Evolutionary conservation across 2,888 invertebrate genomes (phyloP).

Genomic region (Pseudoips prasinana): DNA sequence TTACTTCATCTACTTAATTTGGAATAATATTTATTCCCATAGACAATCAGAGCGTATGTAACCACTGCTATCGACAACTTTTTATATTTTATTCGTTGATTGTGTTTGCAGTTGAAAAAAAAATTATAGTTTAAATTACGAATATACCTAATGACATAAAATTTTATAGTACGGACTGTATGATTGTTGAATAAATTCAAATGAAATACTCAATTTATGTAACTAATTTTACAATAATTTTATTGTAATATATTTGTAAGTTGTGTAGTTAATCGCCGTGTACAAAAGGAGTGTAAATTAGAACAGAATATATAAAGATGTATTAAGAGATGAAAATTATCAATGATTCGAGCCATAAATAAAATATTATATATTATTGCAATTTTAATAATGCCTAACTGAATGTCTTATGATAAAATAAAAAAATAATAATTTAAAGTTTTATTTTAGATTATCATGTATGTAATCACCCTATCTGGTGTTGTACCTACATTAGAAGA

Average conservation of each 20-base stretch:
- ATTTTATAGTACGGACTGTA: conserved; percentile 20
- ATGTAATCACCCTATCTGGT: conserved; percentile 62
- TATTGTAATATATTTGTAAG: conserved; percentile 33
- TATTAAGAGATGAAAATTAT: conserved; percentile 41
- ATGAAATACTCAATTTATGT: conserved; percentile 32
- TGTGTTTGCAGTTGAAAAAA: too few species aligned
- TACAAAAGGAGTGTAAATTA: conserved; percentile 47
- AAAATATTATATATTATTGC: conserved; percentile 35
- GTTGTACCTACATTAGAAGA: conserved; percentile 68
- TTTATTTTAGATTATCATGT: conserved; percentile 53
- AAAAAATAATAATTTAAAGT: conserved; percentile 43
- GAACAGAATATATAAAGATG: conserved; percentile 37
- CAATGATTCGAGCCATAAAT: conserved; percentile 72
- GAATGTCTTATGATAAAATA: conserved; percentile 74
- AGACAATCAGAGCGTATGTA: too few species aligned
- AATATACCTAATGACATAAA: too few species aligned
- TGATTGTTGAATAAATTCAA: conserved; percentile 20
- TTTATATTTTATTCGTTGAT: too few species aligned
- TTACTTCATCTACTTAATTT: too few species aligned
- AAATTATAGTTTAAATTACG: too few species aligned
- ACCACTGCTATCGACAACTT: too few species aligned
- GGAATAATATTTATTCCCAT: too few species aligned
- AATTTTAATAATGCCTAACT: conserved; percentile 68
- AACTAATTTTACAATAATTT: conserved; percentile 31
- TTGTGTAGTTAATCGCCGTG: conserved; percentile 35